phyloP scores from a whole-genome alignment of 2,888 invertebrate genomes.

The Caenorhabditis japonica region DNA sequence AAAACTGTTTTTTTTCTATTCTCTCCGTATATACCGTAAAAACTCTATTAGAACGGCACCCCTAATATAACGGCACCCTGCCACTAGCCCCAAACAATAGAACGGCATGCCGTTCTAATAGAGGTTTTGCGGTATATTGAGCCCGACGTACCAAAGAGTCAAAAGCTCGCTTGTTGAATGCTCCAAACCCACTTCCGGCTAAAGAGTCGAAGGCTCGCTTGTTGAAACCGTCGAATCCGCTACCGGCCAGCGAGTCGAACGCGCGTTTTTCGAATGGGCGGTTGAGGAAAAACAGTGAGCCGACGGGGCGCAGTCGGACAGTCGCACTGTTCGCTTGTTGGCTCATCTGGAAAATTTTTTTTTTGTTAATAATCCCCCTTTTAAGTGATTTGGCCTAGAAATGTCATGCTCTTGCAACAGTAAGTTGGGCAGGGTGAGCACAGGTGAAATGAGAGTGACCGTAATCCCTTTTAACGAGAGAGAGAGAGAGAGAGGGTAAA shows the following conservation, averaged over 20 bases:
- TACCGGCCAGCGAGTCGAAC: slow-evolving; percentile 58
- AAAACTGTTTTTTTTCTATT: too few relatives aligned
- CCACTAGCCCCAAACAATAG: too few relatives aligned
- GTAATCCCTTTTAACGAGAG: slow-evolving; percentile 2
- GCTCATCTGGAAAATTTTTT: slow-evolving; percentile 21
- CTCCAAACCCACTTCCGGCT: slow-evolving; percentile 49
- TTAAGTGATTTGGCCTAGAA: too few relatives aligned
- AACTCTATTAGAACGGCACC: too few relatives aligned
- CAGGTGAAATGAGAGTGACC: too few relatives aligned
- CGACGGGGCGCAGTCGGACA: slow-evolving; percentile 48
- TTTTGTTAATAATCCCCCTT: neutral
- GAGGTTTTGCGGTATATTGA: too few relatives aligned
- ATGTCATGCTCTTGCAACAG: too few relatives aligned
- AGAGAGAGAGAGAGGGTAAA: too few relatives aligned
- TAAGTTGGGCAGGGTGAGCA: too few relatives aligned
- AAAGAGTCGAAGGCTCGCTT: slow-evolving; percentile 60
- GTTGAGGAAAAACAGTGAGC: slow-evolving; percentile 38
- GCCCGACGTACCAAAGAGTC: slow-evolving; percentile 48
- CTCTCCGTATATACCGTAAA: neutral
- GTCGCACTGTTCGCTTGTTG: slow-evolving; percentile 18
- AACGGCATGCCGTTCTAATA: too few relatives aligned
- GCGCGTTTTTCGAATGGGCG: slow-evolving; percentile 50
- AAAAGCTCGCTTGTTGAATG: slow-evolving; percentile 54
- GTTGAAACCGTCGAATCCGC: slow-evolving; percentile 60
- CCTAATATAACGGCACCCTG: too few relatives aligned